Conservation (phyloP, 2,888 invertebrate species). For the Allolobophora icterica region DNA sequence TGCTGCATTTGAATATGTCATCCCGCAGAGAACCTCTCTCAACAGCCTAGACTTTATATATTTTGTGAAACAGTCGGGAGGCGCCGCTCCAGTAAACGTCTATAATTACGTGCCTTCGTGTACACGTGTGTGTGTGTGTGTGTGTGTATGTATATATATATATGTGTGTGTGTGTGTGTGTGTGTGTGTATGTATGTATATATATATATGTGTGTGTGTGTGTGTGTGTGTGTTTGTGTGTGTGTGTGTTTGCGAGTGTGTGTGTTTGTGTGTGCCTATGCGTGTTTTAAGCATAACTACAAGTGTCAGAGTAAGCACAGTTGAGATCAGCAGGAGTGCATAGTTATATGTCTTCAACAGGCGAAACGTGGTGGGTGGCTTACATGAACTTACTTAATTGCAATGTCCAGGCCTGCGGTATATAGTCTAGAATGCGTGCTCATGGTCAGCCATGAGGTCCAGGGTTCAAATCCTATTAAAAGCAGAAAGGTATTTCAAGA, state of each 20-base stretch:
- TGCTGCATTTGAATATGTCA: not conserved
- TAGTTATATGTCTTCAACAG: not conserved
- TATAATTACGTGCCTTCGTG: not conserved
- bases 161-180: not conserved
- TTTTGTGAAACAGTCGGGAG: not conserved
- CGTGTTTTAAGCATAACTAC: not conserved
- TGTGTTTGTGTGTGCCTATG: not conserved
- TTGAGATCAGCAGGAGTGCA: not conserved
- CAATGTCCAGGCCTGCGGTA: not conserved
- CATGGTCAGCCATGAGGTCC: not conserved
- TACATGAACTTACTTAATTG: not conserved
- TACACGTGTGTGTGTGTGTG: not conserved
- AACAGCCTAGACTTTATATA: not conserved
- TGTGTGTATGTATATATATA: not conserved
- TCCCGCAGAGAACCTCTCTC: not conserved
- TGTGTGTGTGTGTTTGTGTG: too few species aligned
- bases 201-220: not conserved
- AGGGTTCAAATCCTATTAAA: not conserved
- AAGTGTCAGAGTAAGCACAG: not conserved
- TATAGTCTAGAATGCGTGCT: too few species aligned
- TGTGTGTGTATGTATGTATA: not conserved
- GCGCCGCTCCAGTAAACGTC: not conserved
- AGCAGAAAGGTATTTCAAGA: not conserved
- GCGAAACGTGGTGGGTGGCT: not conserved
- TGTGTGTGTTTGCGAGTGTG: too few species aligned